phyloP scores from a whole-genome alignment of 1,140 invertebrate species.

The Psilanteris sp. region DNA sequence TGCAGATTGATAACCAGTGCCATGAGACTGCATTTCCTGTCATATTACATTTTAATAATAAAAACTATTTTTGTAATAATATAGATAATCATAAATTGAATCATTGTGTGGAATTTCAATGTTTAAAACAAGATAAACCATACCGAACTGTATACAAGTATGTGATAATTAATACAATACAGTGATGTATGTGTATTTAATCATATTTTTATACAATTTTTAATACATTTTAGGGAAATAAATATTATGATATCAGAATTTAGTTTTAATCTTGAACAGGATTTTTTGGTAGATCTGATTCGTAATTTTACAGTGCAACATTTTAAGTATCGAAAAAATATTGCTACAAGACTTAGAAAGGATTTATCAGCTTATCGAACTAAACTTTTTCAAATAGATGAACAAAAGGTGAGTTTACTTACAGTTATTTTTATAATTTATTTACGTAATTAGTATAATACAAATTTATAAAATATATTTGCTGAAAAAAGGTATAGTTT shows the following conservation, averaged over 20 bases:
- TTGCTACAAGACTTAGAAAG: conserved; percentile 68
- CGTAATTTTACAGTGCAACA: conserved; percentile 66
- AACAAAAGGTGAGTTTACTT: conserved; percentile 29
- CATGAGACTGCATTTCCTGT: conserved; percentile 88
- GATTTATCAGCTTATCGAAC: conserved; percentile 70
- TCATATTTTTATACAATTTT: too few species aligned
- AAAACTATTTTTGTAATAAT: conserved; percentile 72
- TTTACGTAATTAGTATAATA: too few species aligned
- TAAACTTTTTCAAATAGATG: conserved; percentile 17
- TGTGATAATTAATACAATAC: too few species aligned
- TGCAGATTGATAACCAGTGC: conserved; percentile 90
- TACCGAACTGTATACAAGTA: conserved; percentile 84
- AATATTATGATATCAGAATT: conserved; percentile 87
- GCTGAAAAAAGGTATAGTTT: too few species aligned
- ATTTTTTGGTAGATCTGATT: conserved; percentile 81
- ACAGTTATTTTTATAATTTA: neutral
- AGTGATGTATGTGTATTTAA: too few species aligned
- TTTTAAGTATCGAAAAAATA: conserved; percentile 69
- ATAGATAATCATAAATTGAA: conserved; percentile 79
- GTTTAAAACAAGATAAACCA: conserved; percentile 82
- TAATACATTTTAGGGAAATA: conserved; percentile 84
- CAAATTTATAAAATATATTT: too few species aligned
- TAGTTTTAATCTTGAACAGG: conserved; percentile 86
- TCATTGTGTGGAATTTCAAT: conserved; percentile 85
- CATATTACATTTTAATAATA: conserved; percentile 84